Evolutionary conservation across 2,888 invertebrate genomes (phyloP).

Genomic region (Abrostola triplasia): DNA sequence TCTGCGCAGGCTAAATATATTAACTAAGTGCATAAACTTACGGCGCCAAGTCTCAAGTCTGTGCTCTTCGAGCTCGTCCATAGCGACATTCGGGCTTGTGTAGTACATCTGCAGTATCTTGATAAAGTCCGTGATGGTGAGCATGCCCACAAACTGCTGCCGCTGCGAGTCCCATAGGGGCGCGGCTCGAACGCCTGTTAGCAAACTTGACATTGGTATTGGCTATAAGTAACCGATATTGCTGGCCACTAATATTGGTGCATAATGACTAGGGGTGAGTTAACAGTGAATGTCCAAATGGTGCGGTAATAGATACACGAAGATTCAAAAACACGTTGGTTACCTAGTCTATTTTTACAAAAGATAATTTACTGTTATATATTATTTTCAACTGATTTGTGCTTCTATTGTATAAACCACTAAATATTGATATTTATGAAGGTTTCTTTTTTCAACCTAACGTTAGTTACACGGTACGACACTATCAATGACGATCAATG

Average conservation of each 20-base stretch:
- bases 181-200: conserved; percentile 96
- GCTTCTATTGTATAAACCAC: too few species aligned
- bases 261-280: not conserved
- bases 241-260: not conserved
- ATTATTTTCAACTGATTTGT: too few species aligned
- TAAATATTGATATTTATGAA: too few species aligned
- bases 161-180: conserved; percentile 98
- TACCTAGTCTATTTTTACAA: too few species aligned
- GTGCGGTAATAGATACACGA: too few species aligned
- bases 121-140: conserved; percentile 99
- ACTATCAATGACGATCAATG: too few species aligned
- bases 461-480: too few species aligned
- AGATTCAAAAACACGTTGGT: too few species aligned
- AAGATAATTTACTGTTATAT: too few species aligned
- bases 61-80: conserved; percentile 99
- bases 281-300: too few species aligned
- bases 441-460: too few species aligned
- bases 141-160: conserved; percentile 98
- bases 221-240: conserved; percentile 4
- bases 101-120: conserved; percentile 99
- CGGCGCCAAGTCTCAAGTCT: conserved; percentile 98
- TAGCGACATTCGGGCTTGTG: conserved; percentile 96
- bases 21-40: conserved; percentile 74
- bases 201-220: conserved; percentile 44
- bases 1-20: too few species aligned